Conservation (phyloP, 2,888 invertebrate species). For the Euplexia lucipara region DNA sequence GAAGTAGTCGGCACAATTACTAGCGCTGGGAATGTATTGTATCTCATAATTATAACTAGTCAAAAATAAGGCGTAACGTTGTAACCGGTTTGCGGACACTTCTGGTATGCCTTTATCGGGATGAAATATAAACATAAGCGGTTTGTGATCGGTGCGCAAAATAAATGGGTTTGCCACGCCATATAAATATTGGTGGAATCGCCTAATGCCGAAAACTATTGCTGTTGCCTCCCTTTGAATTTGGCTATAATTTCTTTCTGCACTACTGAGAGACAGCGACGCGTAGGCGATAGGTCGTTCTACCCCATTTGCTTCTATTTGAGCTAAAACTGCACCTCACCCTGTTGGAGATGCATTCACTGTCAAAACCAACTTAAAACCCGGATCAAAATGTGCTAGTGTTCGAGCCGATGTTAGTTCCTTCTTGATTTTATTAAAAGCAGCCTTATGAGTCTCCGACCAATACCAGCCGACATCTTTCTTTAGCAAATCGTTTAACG, state of each 20-base stretch:
- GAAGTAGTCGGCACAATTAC: conserved; percentile 1
- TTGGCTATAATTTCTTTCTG: neutral
- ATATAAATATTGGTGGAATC: neutral
- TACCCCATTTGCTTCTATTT: neutral
- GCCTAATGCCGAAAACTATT: neutral
- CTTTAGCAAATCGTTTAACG: conserved; percentile 1
- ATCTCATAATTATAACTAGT: conserved; percentile 7
- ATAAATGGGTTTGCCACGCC: neutral
- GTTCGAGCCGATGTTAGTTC: neutral
- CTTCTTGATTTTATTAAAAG: neutral
- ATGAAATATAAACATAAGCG: conserved; percentile 7
- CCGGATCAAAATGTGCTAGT: neutral
- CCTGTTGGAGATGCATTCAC: conserved; percentile 2
- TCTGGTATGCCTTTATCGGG: neutral
- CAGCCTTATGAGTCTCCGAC: neutral
- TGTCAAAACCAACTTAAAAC: neutral
- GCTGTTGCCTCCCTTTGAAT: conserved; percentile 4
- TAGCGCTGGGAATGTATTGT: conserved; percentile 1
- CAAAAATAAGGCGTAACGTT: neutral
- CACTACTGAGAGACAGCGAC: neutral
- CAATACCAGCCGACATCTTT: neutral
- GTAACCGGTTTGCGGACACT: conserved; percentile 4
- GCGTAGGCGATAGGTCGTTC: conserved; percentile 3
- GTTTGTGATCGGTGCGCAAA: neutral
- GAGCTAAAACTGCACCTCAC: conserved; percentile 4